phyloP scores from a whole-genome alignment of 2,888 invertebrate species.

The Pycnomerus fuliginosus region DNA sequence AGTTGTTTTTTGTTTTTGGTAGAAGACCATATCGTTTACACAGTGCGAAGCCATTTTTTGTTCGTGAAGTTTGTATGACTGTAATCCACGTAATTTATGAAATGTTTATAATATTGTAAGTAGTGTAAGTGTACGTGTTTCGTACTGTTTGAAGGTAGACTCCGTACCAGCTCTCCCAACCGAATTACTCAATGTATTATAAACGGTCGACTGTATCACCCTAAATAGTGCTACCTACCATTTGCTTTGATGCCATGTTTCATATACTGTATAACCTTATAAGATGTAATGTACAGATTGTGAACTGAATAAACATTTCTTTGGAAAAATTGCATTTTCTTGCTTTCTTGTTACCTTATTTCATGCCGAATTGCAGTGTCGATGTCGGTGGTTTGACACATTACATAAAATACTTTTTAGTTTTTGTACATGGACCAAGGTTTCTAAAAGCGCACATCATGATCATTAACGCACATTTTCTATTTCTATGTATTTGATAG shows the following conservation, averaged over 20 bases:
- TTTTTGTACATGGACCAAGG: too few relatives aligned
- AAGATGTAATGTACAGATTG: constrained; percentile 55
- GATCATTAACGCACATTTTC: too few relatives aligned
- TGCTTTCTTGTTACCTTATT: too few relatives aligned
- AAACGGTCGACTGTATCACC: constrained; percentile 47
- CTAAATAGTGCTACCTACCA: constrained; percentile 47
- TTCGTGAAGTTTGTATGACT: constrained; percentile 34
- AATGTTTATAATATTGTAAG: constrained; percentile 41
- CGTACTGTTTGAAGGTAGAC: constrained; percentile 45
- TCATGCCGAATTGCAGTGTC: too few relatives aligned
- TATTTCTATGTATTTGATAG: constrained; percentile 6
- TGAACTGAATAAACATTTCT: constrained; percentile 57
- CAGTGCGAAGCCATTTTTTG: constrained; percentile 29
- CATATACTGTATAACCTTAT: constrained; percentile 54
- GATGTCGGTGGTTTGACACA: too few relatives aligned
- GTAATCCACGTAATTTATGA: constrained; percentile 38
- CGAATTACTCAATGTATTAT: constrained; percentile 51
- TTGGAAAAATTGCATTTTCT: too few relatives aligned
- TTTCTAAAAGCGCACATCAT: too few relatives aligned
- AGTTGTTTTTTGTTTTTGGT: constrained; percentile 11
- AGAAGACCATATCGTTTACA: constrained; percentile 33
- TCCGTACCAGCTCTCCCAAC: constrained; percentile 47
- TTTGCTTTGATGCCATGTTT: constrained; percentile 55
- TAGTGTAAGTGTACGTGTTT: constrained; percentile 47
- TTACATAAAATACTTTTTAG: too few relatives aligned